Evolutionary conservation across 2,113 vertebrate species (phyloP), one percentile per base, ranked within the genome.

Genomic region (Columbina picui): DNA sequence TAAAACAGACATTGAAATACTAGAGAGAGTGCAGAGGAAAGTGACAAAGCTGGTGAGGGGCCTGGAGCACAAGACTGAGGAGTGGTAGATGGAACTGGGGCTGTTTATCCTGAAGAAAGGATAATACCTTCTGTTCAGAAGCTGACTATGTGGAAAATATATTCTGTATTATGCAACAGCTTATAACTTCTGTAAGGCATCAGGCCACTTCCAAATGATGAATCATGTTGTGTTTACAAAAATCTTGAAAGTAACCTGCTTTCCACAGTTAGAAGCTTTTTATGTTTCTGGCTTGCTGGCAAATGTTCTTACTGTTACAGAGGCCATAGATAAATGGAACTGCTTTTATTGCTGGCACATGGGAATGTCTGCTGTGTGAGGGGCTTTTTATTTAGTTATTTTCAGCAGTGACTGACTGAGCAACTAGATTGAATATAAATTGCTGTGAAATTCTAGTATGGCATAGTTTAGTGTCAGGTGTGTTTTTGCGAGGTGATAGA

Each of bases 261-360:
- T 86, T 55, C 11, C 20, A 16, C 20, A 38, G 13, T 53, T 53
- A 41, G 79, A 78, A 74, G 32, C 50, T 57, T 25, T 45, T 8
- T 5, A 5, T 65, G n/a, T 57, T 77, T 47, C 38, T 67, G n/a
- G 13, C 39, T 91, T 7, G 13, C 30, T 61, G 30, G n/a, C 14
- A 41, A 32, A 67, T 76, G 20, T 25, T 60, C 7, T 57, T 88
- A 26, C 36, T 86, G n/a, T 61, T 87, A 41, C 5, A 60, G 69
- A 87, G 39, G 25, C 15, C 3, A 3, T 49, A 32, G 7, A 80
- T 38, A 57, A 73, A 36, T 59, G 15, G 39, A 84, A 50, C 23
- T 50, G 19, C n/a, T 91, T 0, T 0, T 64, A 7, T 68, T 79
- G 47, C 10, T 59, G 39, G 29, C 23, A 25, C 2, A 1, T 30